These are phyloP conservation scores for Pelodytes ibericus DNA, from an alignment of 2,797 vertebrate genomes.

Conservation along the genomic window DNA sequence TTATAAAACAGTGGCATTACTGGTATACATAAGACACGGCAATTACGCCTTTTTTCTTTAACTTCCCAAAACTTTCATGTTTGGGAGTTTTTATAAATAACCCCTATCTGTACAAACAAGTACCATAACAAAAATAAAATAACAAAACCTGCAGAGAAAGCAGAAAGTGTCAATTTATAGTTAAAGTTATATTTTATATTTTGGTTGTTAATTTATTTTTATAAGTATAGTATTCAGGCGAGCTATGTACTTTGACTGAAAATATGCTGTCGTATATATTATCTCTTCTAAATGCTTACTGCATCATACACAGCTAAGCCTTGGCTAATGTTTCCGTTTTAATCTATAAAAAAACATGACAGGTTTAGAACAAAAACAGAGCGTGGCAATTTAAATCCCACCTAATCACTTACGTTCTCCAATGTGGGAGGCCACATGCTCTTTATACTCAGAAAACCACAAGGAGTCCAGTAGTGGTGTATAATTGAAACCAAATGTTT, in stretches of 20 bases:
- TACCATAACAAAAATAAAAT: no score
- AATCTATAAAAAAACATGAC: conserved; percentile 42
- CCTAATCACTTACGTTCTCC: conserved; percentile 56
- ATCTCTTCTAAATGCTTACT: conserved; percentile 3
- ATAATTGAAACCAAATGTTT: conserved; percentile 64
- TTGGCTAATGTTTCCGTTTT: conserved; percentile 39
- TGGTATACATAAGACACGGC: no score
- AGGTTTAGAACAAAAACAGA: conserved; percentile 50
- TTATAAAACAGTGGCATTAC: no score
- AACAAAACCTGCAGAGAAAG: no score
- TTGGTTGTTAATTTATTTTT: no score
- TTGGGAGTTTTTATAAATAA: no score
- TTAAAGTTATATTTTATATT: no score
- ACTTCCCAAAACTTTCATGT: no score
- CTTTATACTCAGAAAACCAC: conserved; percentile 60
- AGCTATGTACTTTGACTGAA: conserved; percentile 19
- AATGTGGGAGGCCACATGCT: conserved; percentile 55
- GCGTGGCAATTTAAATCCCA: conserved; percentile 53
- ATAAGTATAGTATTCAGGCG: not conserved
- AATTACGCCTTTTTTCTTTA: no score
- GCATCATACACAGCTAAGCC: conserved; percentile 1
- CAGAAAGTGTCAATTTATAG: no score
- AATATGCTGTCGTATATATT: conserved; percentile 8
- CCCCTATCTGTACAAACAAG: no score
- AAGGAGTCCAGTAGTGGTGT: conserved; percentile 51